Percentiles rank a stretch among this genome's conserved stretches.
These are phyloP conservation scores for Drosophila lacertosa DNA, from an alignment of 1,140 invertebrate species.

Conservation along the genomic window DNA sequence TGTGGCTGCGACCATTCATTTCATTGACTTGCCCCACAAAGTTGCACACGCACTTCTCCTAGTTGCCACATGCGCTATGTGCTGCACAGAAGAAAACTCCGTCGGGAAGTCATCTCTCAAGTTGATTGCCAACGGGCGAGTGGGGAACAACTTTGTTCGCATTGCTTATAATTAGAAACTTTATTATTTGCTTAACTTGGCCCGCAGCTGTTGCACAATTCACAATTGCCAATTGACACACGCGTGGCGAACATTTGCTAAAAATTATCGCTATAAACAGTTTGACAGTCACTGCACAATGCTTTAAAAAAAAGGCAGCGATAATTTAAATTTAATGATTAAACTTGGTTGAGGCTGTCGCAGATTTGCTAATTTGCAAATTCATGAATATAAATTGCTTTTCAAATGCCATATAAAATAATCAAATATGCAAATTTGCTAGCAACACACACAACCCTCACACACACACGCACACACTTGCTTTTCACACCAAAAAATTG, in stretches of 20 bases:
- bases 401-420: conserved; percentile 67
- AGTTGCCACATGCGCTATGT: conserved; percentile 18
- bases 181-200: conserved; percentile 79
- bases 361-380: conserved; percentile 58
- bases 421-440: conserved; percentile 70
- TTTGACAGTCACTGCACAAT: neutral
- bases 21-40: conserved; percentile 74
- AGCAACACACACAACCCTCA: conserved; percentile 2
- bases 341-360: conserved; percentile 3
- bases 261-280: neutral
- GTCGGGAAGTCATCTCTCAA: conserved; percentile 29
- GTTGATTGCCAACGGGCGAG: conserved; percentile 63
- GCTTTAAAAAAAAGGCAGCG: neutral
- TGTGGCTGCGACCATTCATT: conserved; percentile 62
- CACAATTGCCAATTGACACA: conserved; percentile 67
- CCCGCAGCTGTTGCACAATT: conserved; percentile 79
- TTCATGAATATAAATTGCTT: conserved; percentile 76
- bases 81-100: no score
- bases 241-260: conserved; percentile 56
- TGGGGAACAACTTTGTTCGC: conserved; percentile 48
- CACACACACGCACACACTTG: conserved; percentile 13
- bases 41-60: conserved; percentile 42
- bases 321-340: conserved; percentile 16
- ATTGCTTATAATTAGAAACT: conserved; percentile 82
- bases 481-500: conserved; percentile 49